phyloP scores from a whole-genome alignment of 1,140 invertebrate genomes.

The Augochlora pura region DNA sequence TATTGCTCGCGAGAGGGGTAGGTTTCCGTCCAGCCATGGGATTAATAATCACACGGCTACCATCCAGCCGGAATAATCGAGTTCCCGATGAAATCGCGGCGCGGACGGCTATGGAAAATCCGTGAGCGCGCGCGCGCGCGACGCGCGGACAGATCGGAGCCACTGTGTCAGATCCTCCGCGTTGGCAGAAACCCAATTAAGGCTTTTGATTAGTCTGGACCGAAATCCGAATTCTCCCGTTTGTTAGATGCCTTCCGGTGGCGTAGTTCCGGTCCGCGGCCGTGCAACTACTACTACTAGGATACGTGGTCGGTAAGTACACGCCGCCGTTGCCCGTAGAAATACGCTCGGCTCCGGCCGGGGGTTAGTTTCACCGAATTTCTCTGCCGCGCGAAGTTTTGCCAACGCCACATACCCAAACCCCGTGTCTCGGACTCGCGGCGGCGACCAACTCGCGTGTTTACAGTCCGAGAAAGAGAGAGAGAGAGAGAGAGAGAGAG shows the following conservation, averaged over 20 bases:
- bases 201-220: slow-evolving; percentile 59
- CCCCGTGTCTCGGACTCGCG: too few relatives aligned
- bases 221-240: slow-evolving; percentile 48
- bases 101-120: slow-evolving; percentile 5
- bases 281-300: slow-evolving; percentile 48
- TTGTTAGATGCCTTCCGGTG: slow-evolving; percentile 45
- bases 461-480: slow-evolving; percentile 1
- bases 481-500: too few relatives aligned
- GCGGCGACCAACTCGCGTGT: not conserved
- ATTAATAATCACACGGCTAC: slow-evolving; percentile 20
- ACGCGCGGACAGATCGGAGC: slow-evolving; percentile 26
- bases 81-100: slow-evolving; percentile 15
- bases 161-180: slow-evolving; percentile 31
- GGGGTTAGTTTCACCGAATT: slow-evolving; percentile 48
- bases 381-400: slow-evolving; percentile 39
- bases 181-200: slow-evolving; percentile 62
- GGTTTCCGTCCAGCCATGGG: not conserved
- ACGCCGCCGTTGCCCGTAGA: not conserved
- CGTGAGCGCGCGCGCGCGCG: too few relatives aligned
- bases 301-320: slow-evolving; percentile 41
- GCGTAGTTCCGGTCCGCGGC: slow-evolving; percentile 22
- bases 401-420: not conserved
- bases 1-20: too few relatives aligned
- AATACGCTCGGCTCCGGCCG: slow-evolving; percentile 7
- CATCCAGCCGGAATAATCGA: slow-evolving; percentile 21